Percentiles rank a stretch among this genome's conserved stretches.
Evolutionary conservation across 30 jellyfish, hydroid and myxozoan genomes (phyloP).

Genomic region (Hydractinia symbiolongicarpus): DNA sequence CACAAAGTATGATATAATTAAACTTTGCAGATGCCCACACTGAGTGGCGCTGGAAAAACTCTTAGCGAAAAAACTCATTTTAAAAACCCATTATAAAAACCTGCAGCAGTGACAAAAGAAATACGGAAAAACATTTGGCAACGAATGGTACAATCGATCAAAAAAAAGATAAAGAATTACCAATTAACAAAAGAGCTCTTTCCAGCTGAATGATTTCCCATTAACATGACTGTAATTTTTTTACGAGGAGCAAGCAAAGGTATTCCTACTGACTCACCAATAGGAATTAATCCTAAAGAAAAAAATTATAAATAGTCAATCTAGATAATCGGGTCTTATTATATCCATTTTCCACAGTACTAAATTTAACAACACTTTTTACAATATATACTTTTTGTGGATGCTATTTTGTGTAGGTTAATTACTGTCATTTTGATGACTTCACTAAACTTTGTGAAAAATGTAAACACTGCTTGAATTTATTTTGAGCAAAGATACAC

Average conservation of each 20-base stretch:
- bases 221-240: constrained; percentile 88
- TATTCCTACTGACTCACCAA: constrained; percentile 84
- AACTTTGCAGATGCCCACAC: no score
- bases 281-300: constrained; percentile 59
- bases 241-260: constrained; percentile 89
- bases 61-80: no score
- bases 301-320: not conserved
- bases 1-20: no score
- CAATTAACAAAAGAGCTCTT: constrained; percentile 90
- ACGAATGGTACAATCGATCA: no score
- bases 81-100: no score
- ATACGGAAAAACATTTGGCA: no score
- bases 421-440: not conserved
- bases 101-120: no score
- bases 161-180: constrained; percentile 6
- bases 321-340: not conserved
- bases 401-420: not conserved
- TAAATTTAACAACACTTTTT: not conserved
- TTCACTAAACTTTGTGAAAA: no score
- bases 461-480: no score
- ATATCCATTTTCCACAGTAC: not conserved
- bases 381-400: not conserved
- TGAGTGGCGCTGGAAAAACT: no score
- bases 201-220: constrained; percentile 99
- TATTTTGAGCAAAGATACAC: no score